Percentiles rank a stretch among this genome's conserved stretches.
Conservation (phyloP, 2,888 invertebrate genomes). For the Drosophila macrospina region DNA sequence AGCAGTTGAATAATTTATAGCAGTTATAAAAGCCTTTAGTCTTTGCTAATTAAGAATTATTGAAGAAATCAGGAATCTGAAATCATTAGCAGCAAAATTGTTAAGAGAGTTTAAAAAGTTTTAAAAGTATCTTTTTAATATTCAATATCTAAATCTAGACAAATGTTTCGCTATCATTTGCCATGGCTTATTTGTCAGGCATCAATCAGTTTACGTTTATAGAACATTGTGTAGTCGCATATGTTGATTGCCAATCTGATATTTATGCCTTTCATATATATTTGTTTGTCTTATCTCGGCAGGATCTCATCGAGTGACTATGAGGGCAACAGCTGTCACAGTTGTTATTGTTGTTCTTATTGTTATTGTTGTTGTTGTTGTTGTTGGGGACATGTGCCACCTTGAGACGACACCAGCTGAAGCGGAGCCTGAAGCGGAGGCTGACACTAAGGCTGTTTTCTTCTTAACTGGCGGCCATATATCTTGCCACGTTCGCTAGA, state of each 20-base stretch:
- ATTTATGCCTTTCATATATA: conserved; percentile 43
- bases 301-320: conserved; percentile 27
- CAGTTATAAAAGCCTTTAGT: neutral
- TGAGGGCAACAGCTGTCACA: conserved; percentile 73
- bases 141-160: neutral
- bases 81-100: too few species aligned
- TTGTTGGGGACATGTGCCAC: conserved; percentile 67
- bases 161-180: conserved; percentile 6
- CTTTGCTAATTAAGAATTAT: neutral
- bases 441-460: conserved; percentile 35
- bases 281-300: conserved; percentile 64
- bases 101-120: too few species aligned
- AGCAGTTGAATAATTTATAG: conserved; percentile 9
- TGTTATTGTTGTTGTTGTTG: conserved; percentile 38
- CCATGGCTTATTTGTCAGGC: conserved; percentile 24
- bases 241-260: conserved; percentile 42
- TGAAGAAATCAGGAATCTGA: too few species aligned
- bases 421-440: conserved; percentile 31
- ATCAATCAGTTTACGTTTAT: conserved; percentile 16
- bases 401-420: conserved; percentile 61
- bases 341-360: conserved; percentile 20
- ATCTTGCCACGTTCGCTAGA: conserved; percentile 73
- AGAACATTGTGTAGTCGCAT: conserved; percentile 54
- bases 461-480: conserved; percentile 70
- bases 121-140: too few species aligned